phyloP scores from a whole-genome alignment of 2,797 vertebrate species.

The Propithecus perrieri region DNA sequence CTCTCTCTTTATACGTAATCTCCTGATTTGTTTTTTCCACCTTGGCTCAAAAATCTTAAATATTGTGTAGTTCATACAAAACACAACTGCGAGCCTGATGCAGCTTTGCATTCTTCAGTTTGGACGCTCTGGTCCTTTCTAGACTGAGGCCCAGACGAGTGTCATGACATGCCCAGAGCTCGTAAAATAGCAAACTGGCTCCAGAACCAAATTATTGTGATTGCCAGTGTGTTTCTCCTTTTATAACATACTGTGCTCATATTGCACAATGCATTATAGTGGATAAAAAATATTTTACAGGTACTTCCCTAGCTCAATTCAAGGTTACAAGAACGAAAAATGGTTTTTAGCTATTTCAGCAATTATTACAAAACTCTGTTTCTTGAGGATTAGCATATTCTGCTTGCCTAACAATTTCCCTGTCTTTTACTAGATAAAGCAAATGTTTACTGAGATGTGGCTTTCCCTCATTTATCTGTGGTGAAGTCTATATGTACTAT shows the following conservation, averaged over 20 bases:
- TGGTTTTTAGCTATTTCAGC: neutral
- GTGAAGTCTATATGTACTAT: slow-evolving; percentile 39
- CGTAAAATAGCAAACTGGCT: neutral
- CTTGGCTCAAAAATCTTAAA: neutral
- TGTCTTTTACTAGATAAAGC: slow-evolving; percentile 39
- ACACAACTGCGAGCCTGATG: neutral
- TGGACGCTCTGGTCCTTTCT: neutral
- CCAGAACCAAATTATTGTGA: neutral
- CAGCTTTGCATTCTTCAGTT: neutral
- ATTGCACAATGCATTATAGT: neutral
- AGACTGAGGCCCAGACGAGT: neutral
- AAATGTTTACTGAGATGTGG: slow-evolving; percentile 21
- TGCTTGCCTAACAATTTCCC: neutral
- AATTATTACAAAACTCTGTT: neutral
- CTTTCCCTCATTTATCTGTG: slow-evolving; percentile 38
- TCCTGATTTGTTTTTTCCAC: neutral
- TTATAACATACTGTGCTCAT: fast-evolving
- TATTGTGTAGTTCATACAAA: neutral
- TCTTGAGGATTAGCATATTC: neutral
- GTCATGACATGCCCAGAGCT: neutral
- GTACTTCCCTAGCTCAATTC: neutral
- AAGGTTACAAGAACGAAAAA: neutral
- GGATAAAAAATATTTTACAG: neutral
- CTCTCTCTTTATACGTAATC: neutral
- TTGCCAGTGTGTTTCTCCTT: neutral